Conservation (phyloP, 2,797 vertebrate genomes). For the Bovichtus variegatus region DNA sequence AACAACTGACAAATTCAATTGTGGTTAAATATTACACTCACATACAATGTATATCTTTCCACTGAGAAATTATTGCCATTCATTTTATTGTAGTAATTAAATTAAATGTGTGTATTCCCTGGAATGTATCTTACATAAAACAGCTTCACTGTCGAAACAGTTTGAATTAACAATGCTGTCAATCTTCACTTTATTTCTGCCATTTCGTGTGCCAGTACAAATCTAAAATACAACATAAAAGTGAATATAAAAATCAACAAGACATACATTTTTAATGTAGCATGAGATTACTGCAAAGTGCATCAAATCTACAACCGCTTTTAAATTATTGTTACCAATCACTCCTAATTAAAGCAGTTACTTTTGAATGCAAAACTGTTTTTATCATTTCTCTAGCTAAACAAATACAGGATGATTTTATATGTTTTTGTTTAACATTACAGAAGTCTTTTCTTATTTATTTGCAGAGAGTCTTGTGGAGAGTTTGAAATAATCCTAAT, state of each 20-base stretch:
- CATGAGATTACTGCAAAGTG: background rate
- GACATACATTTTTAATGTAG: background rate
- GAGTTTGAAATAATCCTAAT: slow-evolving; percentile 31
- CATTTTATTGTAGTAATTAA: background rate
- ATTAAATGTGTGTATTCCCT: background rate
- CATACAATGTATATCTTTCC: background rate
- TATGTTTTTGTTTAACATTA: background rate
- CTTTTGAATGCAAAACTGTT: background rate
- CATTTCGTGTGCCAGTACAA: background rate
- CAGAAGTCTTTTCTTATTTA: background rate
- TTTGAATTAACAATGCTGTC: background rate
- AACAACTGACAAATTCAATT: slow-evolving; percentile 6
- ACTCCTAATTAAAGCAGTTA: background rate
- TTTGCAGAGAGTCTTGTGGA: background rate
- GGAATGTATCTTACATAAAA: background rate
- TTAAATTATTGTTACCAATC: background rate
- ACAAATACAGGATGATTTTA: background rate
- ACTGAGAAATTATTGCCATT: background rate
- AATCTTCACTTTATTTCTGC: background rate
- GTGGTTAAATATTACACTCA: slow-evolving; percentile 9
- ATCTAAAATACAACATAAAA: slow-evolving; percentile 12
- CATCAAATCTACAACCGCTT: background rate
- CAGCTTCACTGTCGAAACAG: background rate
- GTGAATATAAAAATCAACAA: background rate
- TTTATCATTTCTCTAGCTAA: background rate